Base-by-base conservation (phyloP, 2,113 vertebrate species). In the Datnioides undecimradiatus region DNA sequence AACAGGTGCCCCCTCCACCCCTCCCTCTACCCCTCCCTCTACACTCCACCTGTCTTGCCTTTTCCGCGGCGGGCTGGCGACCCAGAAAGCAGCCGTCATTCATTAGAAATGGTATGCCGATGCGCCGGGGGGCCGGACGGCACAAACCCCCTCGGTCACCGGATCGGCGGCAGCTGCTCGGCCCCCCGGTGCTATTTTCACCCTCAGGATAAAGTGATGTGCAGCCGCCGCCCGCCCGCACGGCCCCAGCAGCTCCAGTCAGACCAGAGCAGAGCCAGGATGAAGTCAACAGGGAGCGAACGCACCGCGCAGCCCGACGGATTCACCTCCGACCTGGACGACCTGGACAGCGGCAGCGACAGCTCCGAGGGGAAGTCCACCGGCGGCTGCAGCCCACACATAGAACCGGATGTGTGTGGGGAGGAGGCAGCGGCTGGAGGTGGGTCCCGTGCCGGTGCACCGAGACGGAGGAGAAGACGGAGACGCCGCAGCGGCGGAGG, bases 71-170 rank as follows among this genome's bases (percentile, higher is more conserved):
- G 70, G 78, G 83, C 79, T 90, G 85, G 79, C 85, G 75, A 91
- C 91, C 92, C 93, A 95, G 93, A 92, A 95, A 94, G 94, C 93
- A 92, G 91, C 94, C 90, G 92, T 95, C 93, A 95, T 93, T 94
- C 93, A 95, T 82, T 75, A 94, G 92, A 90, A 88, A 82, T 95
- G 92, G 87, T 87, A 94, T 93, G 94, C 93, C 82, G 89, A 73
- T 90, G 84, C 87, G 90, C 87, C 81, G 84, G 83, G 90, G 89
- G 91, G 90, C 88, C 84, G 93, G 76, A 51, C 84, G 74, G 80
- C 68, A 74, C 91, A 87, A 85, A 80, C 88, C 91, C 84, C 89
- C 70, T 73, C 85, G 69, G 94, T 95, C 93, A 95, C 93, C 92
- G 93, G 94, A 95, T 95, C 93, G 83, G 87, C 80, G 84, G 93